Conservation (phyloP, 2,113 vertebrate species). For the Benitochromis conjunctus region DNA sequence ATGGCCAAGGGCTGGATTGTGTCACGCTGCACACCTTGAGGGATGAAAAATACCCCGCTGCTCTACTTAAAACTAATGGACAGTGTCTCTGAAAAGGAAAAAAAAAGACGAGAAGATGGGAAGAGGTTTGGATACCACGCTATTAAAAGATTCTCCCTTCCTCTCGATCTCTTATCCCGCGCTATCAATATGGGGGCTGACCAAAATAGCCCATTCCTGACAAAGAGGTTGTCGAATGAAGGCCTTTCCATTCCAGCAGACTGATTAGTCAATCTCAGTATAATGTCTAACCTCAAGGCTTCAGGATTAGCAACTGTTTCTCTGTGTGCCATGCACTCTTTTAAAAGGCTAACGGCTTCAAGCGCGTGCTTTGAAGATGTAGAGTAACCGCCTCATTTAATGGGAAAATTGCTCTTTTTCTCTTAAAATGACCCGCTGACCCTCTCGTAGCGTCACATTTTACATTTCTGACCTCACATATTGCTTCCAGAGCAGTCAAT, state of each 20-base stretch:
- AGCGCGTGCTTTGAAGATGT: constrained; percentile 43
- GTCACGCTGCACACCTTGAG: constrained; percentile 72
- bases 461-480: constrained; percentile 37
- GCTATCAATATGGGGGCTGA: constrained; percentile 38
- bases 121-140: constrained; percentile 23
- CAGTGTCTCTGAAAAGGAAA: constrained; percentile 60
- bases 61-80: constrained; percentile 74
- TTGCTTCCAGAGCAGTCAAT: constrained; percentile 35
- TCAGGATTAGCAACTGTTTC: constrained; percentile 63
- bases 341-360: constrained; percentile 47
- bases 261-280: constrained; percentile 61
- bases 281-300: constrained; percentile 61
- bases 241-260: constrained; percentile 57
- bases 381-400: constrained; percentile 54
- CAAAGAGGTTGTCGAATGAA: constrained; percentile 50
- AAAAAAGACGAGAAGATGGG: not conserved
- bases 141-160: constrained; percentile 49
- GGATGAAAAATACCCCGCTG: constrained; percentile 69
- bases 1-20: constrained; percentile 66
- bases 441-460: not conserved
- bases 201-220: constrained; percentile 49
- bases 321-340: constrained; percentile 40
- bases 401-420: constrained; percentile 36
- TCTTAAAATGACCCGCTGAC: constrained; percentile 42
- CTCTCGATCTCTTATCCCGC: constrained; percentile 38